Percentiles rank a stretch among this genome's conserved stretches.
Evolutionary conservation across 35 echinoderm and acorn worm species (phyloP).

Genomic region (Diadema setosum): DNA sequence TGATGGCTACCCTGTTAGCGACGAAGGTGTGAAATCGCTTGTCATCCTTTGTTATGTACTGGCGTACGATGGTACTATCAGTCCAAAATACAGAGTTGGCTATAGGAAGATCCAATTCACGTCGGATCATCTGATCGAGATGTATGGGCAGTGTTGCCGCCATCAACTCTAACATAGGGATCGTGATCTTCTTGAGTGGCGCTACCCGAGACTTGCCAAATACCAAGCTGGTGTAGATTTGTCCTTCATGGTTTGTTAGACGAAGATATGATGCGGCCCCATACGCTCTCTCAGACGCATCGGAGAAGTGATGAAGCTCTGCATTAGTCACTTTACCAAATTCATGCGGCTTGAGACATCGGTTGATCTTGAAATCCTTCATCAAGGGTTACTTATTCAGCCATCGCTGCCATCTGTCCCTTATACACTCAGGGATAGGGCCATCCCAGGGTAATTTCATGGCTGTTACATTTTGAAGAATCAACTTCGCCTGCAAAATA

Average conservation of each 20-base stretch:
- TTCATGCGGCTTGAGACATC: slow-evolving; percentile 31
- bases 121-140: too few relatives aligned
- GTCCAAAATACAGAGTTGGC: too few relatives aligned
- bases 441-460: slow-evolving; percentile 49
- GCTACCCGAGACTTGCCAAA: slow-evolving; percentile 17
- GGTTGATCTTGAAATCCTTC: not conserved
- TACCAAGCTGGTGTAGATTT: slow-evolving; percentile 14
- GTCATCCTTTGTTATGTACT: too few relatives aligned
- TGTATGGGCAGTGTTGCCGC: too few relatives aligned
- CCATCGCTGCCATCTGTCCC: slow-evolving; percentile 41
- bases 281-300: slow-evolving; percentile 57
- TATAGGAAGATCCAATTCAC: too few relatives aligned
- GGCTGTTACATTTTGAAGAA: slow-evolving; percentile 29
- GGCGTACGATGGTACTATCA: too few relatives aligned
- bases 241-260: not conserved
- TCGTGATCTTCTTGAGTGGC: slow-evolving; percentile 17
- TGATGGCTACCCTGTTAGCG: too few relatives aligned
- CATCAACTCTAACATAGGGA: too few relatives aligned
- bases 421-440: not conserved
- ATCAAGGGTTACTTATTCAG: not conserved
- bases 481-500: slow-evolving; percentile 16
- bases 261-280: slow-evolving; percentile 25
- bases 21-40: too few relatives aligned
- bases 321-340: not conserved
- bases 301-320: slow-evolving; percentile 68